A percentile compares a stretch with the other conserved stretches of the same genome.
phyloP scores from a whole-genome alignment of 2,113 vertebrate genomes.

The Rhinichthys klamathensis region DNA sequence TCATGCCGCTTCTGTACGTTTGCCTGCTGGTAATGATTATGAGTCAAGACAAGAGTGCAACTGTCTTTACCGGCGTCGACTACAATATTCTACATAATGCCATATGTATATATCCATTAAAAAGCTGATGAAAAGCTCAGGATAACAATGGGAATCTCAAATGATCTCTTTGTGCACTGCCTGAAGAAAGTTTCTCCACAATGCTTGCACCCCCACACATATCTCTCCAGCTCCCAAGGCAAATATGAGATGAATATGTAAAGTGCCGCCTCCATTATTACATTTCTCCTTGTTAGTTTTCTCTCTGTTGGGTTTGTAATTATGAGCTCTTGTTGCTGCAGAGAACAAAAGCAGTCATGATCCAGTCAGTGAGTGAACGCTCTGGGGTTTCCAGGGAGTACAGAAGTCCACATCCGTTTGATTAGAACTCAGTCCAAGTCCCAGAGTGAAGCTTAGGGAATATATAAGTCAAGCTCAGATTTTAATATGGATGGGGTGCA shows the following conservation, averaged over 20 bases:
- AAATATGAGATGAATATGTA: conserved; percentile 47
- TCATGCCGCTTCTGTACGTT: background rate
- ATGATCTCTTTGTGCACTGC: background rate
- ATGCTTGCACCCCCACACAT: conserved; percentile 13
- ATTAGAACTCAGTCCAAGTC: conserved; percentile 31
- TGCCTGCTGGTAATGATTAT: background rate
- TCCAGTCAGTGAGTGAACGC: conserved; percentile 7
- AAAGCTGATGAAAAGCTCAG: conserved; percentile 32
- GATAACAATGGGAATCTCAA: conserved; percentile 13
- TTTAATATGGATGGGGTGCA: conserved; percentile 12
- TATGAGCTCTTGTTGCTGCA: conserved; percentile 20
- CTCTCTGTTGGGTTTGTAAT: conserved; percentile 48
- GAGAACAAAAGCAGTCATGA: conserved; percentile 39
- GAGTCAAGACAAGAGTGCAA: background rate
- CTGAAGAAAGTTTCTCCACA: background rate
- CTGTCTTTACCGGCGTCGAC: background rate
- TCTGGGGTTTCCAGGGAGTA: conserved; percentile 16
- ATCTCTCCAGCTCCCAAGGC: conserved; percentile 28
- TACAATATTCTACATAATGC: background rate
- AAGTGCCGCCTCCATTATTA: conserved; percentile 21
- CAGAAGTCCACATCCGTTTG: conserved; percentile 27
- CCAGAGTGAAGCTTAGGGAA: background rate
- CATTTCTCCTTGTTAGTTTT: conserved; percentile 46
- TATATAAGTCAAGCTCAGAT: conserved; percentile 29
- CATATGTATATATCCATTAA: background rate